Conservation (phyloP, 2,888 invertebrate genomes). For the Hipparchia sbordonii region DNA sequence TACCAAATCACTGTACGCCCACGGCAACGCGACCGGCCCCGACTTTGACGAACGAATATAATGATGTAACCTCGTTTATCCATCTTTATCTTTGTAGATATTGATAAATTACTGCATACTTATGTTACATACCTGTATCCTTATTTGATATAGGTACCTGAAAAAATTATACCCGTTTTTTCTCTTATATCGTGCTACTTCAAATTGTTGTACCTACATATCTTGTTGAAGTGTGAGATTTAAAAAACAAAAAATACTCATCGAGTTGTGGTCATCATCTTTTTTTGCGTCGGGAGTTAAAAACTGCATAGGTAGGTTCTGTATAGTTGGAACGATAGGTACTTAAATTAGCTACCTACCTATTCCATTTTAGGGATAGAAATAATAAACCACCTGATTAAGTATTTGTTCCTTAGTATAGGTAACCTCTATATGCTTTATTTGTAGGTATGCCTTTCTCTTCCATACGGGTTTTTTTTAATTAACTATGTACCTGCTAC, state of each 20-base stretch:
- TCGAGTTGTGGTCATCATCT: no score
- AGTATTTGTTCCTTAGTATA: no score
- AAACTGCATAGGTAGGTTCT: no score
- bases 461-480: neutral
- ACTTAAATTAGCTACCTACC: neutral
- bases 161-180: no score
- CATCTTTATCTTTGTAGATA: slow-evolving; percentile 2
- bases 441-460: neutral
- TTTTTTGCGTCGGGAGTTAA: no score
- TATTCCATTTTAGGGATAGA: neutral
- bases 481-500: neutral
- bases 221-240: no score
- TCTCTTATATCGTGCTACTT: neutral
- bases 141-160: no score
- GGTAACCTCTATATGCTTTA: neutral
- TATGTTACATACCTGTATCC: neutral
- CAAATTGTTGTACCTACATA: neutral
- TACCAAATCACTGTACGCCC: slow-evolving; percentile 3
- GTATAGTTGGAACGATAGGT: no score
- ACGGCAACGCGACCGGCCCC: neutral
- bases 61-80: neutral
- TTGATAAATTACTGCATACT: neutral
- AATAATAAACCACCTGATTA: no score
- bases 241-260: no score
- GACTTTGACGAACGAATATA: neutral